phyloP scores from a whole-genome alignment of 2,113 vertebrate genomes.

The Ploceus nigricollis region DNA sequence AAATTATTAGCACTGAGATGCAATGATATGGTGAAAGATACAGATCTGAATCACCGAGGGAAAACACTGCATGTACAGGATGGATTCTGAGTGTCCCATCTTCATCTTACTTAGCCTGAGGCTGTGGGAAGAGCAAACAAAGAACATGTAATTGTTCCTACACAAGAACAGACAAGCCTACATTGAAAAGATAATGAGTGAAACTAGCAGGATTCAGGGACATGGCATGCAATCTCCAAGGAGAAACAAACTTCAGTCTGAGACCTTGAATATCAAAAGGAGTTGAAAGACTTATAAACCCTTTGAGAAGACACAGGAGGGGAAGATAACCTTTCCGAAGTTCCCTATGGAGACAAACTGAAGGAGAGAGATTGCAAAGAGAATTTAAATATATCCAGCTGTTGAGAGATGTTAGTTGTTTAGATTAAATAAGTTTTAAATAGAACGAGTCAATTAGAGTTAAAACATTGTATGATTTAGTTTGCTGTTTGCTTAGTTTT shows the following conservation, averaged over 20 bases:
- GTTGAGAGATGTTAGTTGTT: background rate
- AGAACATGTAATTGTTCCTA: background rate
- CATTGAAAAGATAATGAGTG: background rate
- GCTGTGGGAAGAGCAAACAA: conserved; percentile 30
- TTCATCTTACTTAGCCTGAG: background rate
- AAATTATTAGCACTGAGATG: background rate
- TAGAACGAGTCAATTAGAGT: background rate
- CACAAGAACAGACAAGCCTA: background rate
- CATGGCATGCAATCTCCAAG: background rate
- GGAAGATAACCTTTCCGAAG: background rate
- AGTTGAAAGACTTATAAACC: background rate
- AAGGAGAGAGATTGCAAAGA: background rate
- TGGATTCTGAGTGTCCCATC: background rate
- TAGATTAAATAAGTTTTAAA: background rate
- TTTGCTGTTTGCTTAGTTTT: background rate
- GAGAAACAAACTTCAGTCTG: conserved; percentile 12
- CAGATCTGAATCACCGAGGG: background rate
- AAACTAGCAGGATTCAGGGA: conserved; percentile 7
- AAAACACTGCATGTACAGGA: background rate
- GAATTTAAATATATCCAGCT: background rate
- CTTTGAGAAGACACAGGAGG: background rate
- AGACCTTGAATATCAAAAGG: conserved; percentile 21
- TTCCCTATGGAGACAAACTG: background rate
- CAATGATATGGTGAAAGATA: background rate
- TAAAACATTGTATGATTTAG: background rate